Base-by-base conservation (phyloP, 2,888 invertebrate species). In the Andrena bicolor region DNA sequence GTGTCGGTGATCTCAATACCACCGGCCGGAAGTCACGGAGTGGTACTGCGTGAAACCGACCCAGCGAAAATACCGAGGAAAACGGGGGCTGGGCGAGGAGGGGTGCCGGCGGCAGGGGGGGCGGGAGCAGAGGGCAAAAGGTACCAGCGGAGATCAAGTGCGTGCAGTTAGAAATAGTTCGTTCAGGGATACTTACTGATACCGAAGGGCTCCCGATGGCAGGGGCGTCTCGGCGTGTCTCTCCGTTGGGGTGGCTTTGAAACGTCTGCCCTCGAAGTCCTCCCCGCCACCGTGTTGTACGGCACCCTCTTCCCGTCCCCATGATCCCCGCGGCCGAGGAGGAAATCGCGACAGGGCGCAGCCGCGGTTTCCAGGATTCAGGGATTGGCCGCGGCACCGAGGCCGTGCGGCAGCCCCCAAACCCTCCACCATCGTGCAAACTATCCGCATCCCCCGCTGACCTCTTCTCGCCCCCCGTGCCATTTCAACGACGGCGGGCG, bases 171-270 rank as follows among this genome's bases (percentile, higher is more conserved):
- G 61, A 61, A 77, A 73, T 83, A 72, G 78, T 56, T 41, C 76
- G 64, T 76, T 71, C 78, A 71, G 41, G 56, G 69, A 90, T 93
- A 93, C 93, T 94, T 90, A 94, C 94, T 89, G 90, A 93, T 91
- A 93, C 90, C 92, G 91, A 93, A 92, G 90, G 91, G 92, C 92
- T 94, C 93, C 92, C 92, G 92, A 90, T 92, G 92, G 90, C 93
- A 91, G 92, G 92, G 93, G 92, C 90, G 93, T 93, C 93, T 92
- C 92, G 93, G 92, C 92, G 93, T 93, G 93, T 93, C 93, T 93
- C 93, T 93, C 90, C 93, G 92, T 93, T 90, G 92, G 92, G 93
- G 90, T 92, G 89, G 93, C 93, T 92, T 92, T 92, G 89, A 89
- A 92, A 93, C 93, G 93, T 94, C 94, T 94, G 94, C 90, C 92